Conservation (phyloP, 2,797 vertebrate species). For the Esox lucius region DNA sequence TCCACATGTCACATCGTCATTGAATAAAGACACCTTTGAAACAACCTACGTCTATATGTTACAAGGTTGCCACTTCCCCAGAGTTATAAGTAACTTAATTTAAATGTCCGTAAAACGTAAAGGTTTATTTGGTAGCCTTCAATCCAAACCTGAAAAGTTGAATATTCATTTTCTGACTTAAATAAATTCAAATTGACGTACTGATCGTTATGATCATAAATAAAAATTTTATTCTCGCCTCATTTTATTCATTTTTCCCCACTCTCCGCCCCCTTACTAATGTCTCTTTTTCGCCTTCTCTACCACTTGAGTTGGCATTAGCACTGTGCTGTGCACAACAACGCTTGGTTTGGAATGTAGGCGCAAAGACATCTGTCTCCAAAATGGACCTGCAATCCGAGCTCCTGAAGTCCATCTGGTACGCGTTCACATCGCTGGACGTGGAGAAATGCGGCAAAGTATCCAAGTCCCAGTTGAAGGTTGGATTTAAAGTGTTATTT, state of each 20-base stretch:
- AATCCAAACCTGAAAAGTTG: not conserved
- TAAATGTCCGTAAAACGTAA: not conserved
- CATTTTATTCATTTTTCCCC: too few species aligned
- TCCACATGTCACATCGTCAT: too few species aligned
- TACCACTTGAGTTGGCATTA: not conserved
- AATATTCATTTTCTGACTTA: not conserved
- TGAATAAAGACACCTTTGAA: too few species aligned
- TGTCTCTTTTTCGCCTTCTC: not conserved
- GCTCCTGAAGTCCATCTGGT: conserved; percentile 96
- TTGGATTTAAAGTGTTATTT: conserved; percentile 55
- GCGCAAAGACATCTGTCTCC: conserved; percentile 10
- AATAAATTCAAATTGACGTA: not conserved
- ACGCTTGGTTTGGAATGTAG: not conserved
- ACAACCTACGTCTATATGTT: not conserved
- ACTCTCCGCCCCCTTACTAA: conserved; percentile 17
- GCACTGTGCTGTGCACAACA: conserved; percentile 25
- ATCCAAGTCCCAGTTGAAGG: conserved; percentile 97
- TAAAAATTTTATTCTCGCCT: too few species aligned
- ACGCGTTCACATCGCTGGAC: conserved; percentile 95
- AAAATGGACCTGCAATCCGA: conserved; percentile 87
- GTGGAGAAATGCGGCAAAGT: conserved; percentile 93
- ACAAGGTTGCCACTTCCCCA: not conserved
- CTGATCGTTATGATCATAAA: not conserved
- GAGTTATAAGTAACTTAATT: not conserved
- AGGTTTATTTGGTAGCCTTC: not conserved